Conservation (phyloP, 2,888 invertebrate genomes). For the Quadroppia sp. region DNA sequence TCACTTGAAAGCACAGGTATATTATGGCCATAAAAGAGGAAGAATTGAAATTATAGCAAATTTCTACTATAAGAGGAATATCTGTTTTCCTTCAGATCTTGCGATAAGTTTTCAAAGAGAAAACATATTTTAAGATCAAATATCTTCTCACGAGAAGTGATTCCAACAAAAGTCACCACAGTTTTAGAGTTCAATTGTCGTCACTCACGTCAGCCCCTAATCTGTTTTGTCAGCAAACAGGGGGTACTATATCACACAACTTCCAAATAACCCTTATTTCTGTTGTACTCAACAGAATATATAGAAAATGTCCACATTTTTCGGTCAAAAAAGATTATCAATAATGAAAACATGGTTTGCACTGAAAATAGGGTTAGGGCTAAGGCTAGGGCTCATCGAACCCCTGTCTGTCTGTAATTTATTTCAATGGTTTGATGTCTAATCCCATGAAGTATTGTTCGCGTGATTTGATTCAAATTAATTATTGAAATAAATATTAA, state of each 20-base stretch:
- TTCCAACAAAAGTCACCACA: neutral
- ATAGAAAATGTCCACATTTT: no score
- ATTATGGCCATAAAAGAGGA: neutral
- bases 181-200: neutral
- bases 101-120: neutral
- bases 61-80: neutral
- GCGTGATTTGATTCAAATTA: neutral
- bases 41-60: neutral
- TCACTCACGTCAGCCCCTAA: neutral
- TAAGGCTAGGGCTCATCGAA: no score
- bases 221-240: no score
- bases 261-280: no score
- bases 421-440: neutral
- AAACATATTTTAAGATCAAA: neutral
- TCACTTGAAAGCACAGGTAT: neutral
- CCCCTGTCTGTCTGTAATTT: neutral
- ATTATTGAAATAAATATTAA: neutral
- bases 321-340: no score
- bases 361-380: no score
- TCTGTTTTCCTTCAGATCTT: neutral
- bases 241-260: no score
- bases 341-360: no score
- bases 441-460: slow-evolving; percentile 2
- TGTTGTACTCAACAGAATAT: no score
- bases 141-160: neutral